Percentiles rank a stretch among this genome's conserved stretches.
phyloP scores from a whole-genome alignment of 1,140 invertebrate species.

The Zaprionus capensis region DNA sequence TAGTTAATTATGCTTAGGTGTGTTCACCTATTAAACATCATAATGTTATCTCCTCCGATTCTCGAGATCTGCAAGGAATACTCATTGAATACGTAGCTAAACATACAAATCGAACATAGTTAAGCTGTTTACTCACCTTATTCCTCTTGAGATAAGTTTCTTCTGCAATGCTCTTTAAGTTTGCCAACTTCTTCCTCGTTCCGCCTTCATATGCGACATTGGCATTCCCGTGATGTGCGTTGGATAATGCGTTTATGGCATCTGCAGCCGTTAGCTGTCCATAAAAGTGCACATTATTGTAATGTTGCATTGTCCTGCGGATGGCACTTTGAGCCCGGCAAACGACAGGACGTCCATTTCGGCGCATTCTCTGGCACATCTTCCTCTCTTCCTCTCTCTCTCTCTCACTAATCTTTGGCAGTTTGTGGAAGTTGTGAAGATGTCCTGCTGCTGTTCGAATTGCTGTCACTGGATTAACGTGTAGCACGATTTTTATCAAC shows the following conservation, averaged over 20 bases:
- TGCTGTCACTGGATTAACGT: slow-evolving; percentile 71
- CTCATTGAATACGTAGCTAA: not conserved
- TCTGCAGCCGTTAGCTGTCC: slow-evolving; percentile 78
- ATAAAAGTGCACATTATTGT: slow-evolving; percentile 82
- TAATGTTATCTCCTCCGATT: not conserved
- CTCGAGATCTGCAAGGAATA: not conserved
- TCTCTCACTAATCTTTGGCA: slow-evolving; percentile 35
- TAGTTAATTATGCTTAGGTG: not conserved
- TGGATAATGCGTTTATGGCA: slow-evolving; percentile 79
- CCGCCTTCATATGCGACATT: slow-evolving; percentile 30
- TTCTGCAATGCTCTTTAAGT: slow-evolving; percentile 7
- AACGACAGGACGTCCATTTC: slow-evolving; percentile 59
- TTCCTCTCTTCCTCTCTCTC: slow-evolving; percentile 18
- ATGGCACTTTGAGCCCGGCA: slow-evolving; percentile 63
- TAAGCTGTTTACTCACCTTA: not conserved
- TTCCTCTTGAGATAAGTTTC: not conserved
- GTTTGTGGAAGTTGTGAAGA: slow-evolving; percentile 11
- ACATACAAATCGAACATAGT: not conserved
- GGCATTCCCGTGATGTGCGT: slow-evolving; percentile 55
- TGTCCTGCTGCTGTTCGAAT: slow-evolving; percentile 36
- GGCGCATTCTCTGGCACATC: not conserved
- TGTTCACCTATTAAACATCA: not conserved
- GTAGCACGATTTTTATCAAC: slow-evolving; percentile 79
- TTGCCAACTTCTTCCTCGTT: not conserved
- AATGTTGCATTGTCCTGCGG: slow-evolving; percentile 75